Conservation (phyloP, 1,140 invertebrate genomes). For the Holcopasites calliopsidis region DNA sequence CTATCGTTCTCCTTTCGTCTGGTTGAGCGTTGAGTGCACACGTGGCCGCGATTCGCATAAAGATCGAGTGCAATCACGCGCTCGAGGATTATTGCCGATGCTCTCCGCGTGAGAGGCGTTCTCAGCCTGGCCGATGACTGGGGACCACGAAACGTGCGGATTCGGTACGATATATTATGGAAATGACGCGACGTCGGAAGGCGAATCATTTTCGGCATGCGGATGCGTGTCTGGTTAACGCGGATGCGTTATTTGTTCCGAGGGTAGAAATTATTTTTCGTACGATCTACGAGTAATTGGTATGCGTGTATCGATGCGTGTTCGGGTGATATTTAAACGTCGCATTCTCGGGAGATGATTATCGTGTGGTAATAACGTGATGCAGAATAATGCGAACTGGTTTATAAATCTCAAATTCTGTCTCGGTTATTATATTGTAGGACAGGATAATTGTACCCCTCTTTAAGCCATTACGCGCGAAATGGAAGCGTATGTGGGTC, state of each 20-base stretch:
- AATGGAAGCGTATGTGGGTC: not conserved
- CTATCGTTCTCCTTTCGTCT: not conserved
- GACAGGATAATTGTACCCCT: not conserved
- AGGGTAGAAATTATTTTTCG: not conserved
- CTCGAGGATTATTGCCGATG: conserved; percentile 66
- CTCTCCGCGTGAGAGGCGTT: conserved; percentile 73
- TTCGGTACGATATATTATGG: conserved; percentile 37
- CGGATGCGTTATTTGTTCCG: not conserved
- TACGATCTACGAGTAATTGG: no score
- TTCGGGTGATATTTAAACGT: no score
- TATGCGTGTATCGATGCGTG: no score
- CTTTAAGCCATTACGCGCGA: not conserved
- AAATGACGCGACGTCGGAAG: conserved; percentile 24
- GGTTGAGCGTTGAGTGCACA: not conserved
- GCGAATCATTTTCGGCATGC: not conserved
- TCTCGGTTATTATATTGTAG: no score
- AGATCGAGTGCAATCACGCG: conserved; percentile 46
- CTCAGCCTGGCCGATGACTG: conserved; percentile 60
- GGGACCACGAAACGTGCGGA: conserved; percentile 22
- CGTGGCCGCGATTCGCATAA: conserved; percentile 39
- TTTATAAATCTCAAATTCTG: no score
- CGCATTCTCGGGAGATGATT: no score
- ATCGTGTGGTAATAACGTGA: no score
- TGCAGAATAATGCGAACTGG: no score
- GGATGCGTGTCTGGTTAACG: conserved; percentile 19